Base-by-base conservation (phyloP, 2,888 invertebrate species). In the Nomada fucata region DNA sequence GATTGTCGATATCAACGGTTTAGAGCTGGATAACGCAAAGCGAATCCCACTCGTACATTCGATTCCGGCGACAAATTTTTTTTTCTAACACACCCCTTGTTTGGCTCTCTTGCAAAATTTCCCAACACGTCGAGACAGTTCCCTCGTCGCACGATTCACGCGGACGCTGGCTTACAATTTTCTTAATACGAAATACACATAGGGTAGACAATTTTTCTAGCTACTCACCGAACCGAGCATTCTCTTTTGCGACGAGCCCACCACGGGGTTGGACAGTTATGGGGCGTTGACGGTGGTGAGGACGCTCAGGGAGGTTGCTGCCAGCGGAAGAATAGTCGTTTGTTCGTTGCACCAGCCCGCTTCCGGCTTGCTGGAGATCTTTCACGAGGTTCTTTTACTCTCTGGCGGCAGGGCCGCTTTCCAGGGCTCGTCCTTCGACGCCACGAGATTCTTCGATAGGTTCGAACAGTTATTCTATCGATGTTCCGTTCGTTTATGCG, bases 211-310 rank as follows among this genome's bases (percentile, higher is more conserved):
- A 73, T 67, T 55, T 68, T 73, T 84, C 26, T 92, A 97, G 97
- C 95, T 98, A 13, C 94, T 98, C 72, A 98, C 97, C 71, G 97
- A 98, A 92, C 98, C 98, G 0, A 96, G 96, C 3, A 95, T 99
- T 75, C 94, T 99, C 70, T 98, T 98, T 94, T 98, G 98, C 92
- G 98, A 99, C 91, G 99, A 99, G 92, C 98, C 98, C 0, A 98
- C 98, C 0, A 98, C 98, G 0, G 98, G 98, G 0, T 94, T 99
- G 71, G 99, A 99, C 94, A 98, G 98, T 88, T 98, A 96, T 93
- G 97, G 96, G 91, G 98, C 99, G 0, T 96, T 96, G 83, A 96
- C 96, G 20, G 97, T 98, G 0, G 96, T 98, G 13, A 95, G 96
- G 83, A 96, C 96, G 0, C 94, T 97, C 47, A 94, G 95, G 57